These are phyloP conservation scores for Drosophila pullipes DNA, from an alignment of 2,888 invertebrate genomes.

Conservation along the genomic window DNA sequence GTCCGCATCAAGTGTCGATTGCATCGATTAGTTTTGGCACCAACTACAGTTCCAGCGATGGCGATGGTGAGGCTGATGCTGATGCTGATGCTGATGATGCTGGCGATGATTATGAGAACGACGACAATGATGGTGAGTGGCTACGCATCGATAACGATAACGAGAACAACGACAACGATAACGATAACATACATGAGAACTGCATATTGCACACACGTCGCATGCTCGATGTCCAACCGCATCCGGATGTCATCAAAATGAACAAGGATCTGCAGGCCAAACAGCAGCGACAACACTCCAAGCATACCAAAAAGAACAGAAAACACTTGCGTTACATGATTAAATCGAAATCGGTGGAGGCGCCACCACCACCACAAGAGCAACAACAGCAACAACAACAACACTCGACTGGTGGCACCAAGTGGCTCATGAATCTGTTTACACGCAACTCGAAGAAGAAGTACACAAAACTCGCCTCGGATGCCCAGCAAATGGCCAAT, in stretches of 20 bases:
- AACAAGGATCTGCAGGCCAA: conserved; percentile 67
- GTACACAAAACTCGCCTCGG: conserved; percentile 66
- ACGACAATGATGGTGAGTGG: conserved; percentile 39
- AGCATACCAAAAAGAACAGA: conserved; percentile 49
- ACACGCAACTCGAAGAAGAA: conserved; percentile 82
- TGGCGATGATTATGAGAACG: neutral
- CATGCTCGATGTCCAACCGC: conserved; percentile 82
- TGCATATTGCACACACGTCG: conserved; percentile 80
- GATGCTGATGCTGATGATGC: conserved; percentile 26
- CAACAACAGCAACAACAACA: conserved; percentile 50
- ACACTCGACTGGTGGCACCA: conserved; percentile 53
- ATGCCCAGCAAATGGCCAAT: conserved; percentile 46
- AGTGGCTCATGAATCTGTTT: conserved; percentile 60
- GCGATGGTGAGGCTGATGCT: conserved; percentile 39
- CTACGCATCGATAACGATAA: conserved; percentile 25
- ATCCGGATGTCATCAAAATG: conserved; percentile 84
- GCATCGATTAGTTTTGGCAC: conserved; percentile 80
- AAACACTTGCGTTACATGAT: conserved; percentile 52
- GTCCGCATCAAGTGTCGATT: conserved; percentile 53
- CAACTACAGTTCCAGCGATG: conserved; percentile 60
- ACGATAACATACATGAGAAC: conserved; percentile 57
- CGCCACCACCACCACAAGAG: conserved; percentile 20
- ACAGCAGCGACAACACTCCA: conserved; percentile 65
- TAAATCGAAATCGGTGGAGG: conserved; percentile 65
- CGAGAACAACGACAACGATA: conserved; percentile 14